These are phyloP conservation scores for Megalonaias nervosa DNA, from an alignment of 1,140 invertebrate genomes.

Conservation along the genomic window DNA sequence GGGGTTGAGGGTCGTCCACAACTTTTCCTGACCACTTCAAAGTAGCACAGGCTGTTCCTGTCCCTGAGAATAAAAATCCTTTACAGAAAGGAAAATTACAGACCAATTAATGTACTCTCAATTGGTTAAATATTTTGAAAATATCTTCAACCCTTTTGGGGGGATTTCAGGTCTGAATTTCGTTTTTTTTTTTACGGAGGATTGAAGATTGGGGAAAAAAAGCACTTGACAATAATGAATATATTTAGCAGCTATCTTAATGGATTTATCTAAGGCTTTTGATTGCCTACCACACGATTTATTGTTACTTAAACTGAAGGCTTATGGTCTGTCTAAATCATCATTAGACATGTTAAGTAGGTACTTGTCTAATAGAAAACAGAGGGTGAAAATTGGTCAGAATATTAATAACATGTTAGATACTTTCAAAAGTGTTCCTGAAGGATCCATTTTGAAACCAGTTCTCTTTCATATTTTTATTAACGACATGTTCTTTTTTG, in stretches of 20 bases:
- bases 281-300: slow-evolving; percentile 5
- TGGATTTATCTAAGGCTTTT: background rate
- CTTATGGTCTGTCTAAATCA: slow-evolving; percentile 7
- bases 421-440: slow-evolving; percentile 2
- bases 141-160: background rate
- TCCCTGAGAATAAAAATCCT: background rate
- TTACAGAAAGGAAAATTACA: background rate
- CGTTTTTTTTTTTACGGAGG: background rate
- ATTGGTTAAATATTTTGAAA: background rate
- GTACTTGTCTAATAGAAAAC: slow-evolving; percentile 11
- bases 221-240: slow-evolving; percentile 9
- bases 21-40: slow-evolving; percentile 22
- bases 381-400: background rate
- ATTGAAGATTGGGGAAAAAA: slow-evolving; percentile 19
- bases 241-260: background rate
- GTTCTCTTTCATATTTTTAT: background rate
- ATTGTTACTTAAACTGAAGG: slow-evolving; percentile 2
- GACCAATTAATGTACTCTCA: slow-evolving; percentile 1
- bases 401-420: background rate
- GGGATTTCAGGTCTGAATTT: slow-evolving; percentile 10
- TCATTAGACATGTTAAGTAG: background rate
- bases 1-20: background rate
- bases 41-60: background rate
- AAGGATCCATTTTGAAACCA: background rate
- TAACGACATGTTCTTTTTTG: slow-evolving; percentile 1